Conservation (phyloP, 2,113 vertebrate species). For the Etheostoma cragini region DNA sequence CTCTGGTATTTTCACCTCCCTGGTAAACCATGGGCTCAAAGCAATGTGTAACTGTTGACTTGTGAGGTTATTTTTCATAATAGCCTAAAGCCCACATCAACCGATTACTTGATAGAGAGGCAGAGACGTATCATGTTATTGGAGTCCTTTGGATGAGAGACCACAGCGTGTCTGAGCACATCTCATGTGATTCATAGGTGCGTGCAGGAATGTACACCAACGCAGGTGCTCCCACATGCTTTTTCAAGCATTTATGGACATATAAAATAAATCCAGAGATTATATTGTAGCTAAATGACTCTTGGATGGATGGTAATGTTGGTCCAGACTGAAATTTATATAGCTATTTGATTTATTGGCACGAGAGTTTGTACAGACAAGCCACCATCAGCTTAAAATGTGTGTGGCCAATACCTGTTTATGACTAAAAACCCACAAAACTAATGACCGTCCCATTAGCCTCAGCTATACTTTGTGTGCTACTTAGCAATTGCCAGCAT, state of each 20-base stretch:
- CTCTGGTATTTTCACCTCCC: constrained; percentile 67
- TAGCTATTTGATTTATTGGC: background rate
- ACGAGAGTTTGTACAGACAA: background rate
- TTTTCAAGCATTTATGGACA: constrained; percentile 15
- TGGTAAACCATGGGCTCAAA: constrained; percentile 53
- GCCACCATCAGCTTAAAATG: too few species aligned
- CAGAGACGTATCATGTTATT: background rate
- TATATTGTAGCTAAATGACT: background rate
- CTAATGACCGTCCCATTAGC: background rate
- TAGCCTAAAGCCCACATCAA: constrained; percentile 45
- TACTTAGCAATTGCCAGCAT: too few species aligned
- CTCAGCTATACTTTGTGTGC: background rate
- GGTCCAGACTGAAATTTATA: background rate
- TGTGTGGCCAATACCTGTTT: background rate
- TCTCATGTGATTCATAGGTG: constrained; percentile 41
- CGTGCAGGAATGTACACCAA: constrained; percentile 40
- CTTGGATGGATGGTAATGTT: background rate
- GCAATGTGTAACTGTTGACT: constrained; percentile 56
- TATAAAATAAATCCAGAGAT: background rate
- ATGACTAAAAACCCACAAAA: background rate
- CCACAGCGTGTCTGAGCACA: constrained; percentile 42
- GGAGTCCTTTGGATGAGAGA: constrained; percentile 15
- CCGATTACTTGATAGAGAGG: constrained; percentile 38
- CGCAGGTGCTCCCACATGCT: constrained; percentile 37
- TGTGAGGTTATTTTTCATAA: constrained; percentile 56